phyloP scores from a whole-genome alignment of 2,888 invertebrate genomes.

The Ariolimax columbianus region DNA sequence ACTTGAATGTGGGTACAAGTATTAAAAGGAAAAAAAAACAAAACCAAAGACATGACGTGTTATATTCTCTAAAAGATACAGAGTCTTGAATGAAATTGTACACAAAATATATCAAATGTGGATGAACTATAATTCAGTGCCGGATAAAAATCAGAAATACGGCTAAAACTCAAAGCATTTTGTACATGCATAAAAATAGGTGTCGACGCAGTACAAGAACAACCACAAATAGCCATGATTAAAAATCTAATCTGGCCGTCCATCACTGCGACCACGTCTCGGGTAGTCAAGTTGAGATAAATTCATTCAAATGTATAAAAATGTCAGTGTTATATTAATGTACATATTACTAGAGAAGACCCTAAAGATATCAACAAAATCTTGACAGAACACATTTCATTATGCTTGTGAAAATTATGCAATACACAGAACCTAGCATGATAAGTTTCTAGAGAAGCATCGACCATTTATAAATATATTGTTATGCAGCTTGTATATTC shows the following conservation, averaged over 20 bases:
- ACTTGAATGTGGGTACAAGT: neutral
- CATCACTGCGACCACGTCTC: neutral
- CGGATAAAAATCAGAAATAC: neutral
- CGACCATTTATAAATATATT: neutral
- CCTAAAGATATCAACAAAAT: neutral
- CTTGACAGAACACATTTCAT: neutral
- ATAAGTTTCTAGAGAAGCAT: neutral
- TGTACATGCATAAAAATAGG: neutral
- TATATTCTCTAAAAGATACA: neutral
- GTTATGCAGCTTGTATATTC: too few species aligned
- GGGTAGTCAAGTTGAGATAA: neutral
- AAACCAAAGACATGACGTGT: neutral
- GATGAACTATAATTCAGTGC: neutral
- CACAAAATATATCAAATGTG: neutral
- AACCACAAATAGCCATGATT: neutral
- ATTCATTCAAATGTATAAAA: neutral
- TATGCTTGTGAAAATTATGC: conserved; percentile 13
- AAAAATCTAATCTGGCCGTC: neutral
- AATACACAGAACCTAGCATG: neutral
- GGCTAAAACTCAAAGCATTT: neutral
- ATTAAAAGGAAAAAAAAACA: neutral
- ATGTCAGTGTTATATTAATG: neutral
- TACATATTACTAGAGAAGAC: neutral
- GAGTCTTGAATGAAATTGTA: neutral
- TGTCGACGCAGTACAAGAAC: too few species aligned